Percentiles rank a stretch among this genome's conserved stretches.
Conservation (phyloP, 2,113 vertebrate species). For the Atlantisia rogersi region DNA sequence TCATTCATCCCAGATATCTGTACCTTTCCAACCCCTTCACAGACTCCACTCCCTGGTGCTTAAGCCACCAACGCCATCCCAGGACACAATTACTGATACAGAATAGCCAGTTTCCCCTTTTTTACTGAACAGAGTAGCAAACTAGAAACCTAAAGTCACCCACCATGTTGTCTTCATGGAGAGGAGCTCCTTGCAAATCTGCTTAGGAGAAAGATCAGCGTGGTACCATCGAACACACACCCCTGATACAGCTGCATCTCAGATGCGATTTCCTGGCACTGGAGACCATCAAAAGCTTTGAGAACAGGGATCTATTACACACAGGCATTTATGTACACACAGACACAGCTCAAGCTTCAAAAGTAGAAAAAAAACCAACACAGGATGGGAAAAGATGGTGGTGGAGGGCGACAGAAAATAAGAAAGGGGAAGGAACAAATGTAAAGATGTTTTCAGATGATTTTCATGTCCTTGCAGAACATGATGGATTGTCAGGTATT, state of each 20-base stretch:
- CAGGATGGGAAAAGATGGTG: neutral
- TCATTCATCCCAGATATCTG: neutral
- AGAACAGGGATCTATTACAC: neutral
- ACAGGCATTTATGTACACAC: neutral
- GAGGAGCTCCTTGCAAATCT: neutral
- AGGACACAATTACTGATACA: neutral
- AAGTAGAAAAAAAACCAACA: neutral
- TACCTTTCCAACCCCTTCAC: neutral
- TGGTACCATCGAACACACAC: neutral
- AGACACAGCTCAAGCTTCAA: neutral
- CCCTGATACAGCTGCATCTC: neutral
- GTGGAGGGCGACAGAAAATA: neutral
- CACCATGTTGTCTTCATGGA: neutral
- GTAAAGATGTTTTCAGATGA: neutral
- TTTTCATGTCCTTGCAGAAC: neutral
- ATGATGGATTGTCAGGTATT: neutral
- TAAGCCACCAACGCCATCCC: neutral
- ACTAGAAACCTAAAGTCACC: neutral
- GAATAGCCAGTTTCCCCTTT: neutral
- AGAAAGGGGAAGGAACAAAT: neutral
- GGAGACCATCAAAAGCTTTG: neutral
- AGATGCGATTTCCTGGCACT: neutral
- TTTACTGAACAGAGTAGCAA: neutral
- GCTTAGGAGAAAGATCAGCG: neutral
- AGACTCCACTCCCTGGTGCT: neutral